Base-by-base conservation (phyloP, 2,888 invertebrate genomes). In the Patella pellucida region DNA sequence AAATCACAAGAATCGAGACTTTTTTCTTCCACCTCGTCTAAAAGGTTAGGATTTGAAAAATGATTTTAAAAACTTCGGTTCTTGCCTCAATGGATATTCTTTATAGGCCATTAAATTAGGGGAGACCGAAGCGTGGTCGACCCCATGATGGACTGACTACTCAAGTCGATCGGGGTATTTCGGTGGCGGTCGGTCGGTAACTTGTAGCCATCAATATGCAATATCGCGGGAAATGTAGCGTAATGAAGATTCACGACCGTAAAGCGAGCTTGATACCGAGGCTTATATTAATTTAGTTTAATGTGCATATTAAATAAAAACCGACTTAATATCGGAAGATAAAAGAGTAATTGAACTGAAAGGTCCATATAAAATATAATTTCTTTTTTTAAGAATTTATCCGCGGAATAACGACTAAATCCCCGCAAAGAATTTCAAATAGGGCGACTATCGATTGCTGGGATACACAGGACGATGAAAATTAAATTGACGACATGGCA, bases 301-400 rank as follows among this genome's bases (percentile, higher is more conserved):
- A 56, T 56, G 56, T 56, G n/a, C 56, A 56, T 56, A 56, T 56
- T 56, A 56, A 56, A 56, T 56, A 56, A 56, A 56, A 56, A 19
- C 56, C 56, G 19, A 56, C n/a, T 56, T 56, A 56, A 56, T 19
- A 56, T 16, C 9, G 41, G 56, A 56, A 56, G 56, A 56, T 56
- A 56, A 56, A 56, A 56, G 56, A 56, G 19, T 9, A n/a, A 56
- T 56, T 56, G 56, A 56, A 56, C n/a, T 56, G 56, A 56, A 16
- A 56, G 56, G 16, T n/a, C 7, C n/a, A 19, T 56, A 56, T 56
- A 56, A 56, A 56, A 56, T 56, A 56, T 56, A 56, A 56, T 56
- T 19, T 16, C 56, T 19, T 19, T 56, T 19, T 56, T 56, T 56
- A 56, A 56, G 16, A 56, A 56, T 19, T 56, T 7, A 56, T 19